These are phyloP conservation scores for Scaptomyza montana DNA, from an alignment of 1,140 invertebrate species.

Conservation along the genomic window DNA sequence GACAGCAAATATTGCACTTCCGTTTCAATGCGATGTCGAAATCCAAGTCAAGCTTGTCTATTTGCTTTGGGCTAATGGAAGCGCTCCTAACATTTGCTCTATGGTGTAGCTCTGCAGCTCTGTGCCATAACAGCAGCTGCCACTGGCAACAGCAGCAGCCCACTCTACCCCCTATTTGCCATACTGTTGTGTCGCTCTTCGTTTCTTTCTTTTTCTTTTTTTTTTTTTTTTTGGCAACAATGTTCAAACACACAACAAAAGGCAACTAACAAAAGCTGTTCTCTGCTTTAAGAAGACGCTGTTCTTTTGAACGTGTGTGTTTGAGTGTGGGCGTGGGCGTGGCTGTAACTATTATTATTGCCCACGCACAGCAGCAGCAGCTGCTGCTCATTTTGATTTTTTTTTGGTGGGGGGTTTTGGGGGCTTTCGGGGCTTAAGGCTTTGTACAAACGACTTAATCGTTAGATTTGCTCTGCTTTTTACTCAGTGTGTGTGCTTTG, in stretches of 20 bases:
- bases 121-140: conserved; percentile 2
- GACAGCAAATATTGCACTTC: conserved; percentile 74
- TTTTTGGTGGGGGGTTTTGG: not conserved
- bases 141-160: not conserved
- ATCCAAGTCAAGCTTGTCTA: conserved; percentile 76
- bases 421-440: not conserved
- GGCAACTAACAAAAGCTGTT: conserved; percentile 27
- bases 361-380: conserved; percentile 41
- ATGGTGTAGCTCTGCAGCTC: not conserved
- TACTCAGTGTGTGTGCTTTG: conserved; percentile 8
- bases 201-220: not conserved
- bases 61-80: conserved; percentile 74
- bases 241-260: conserved; percentile 45
- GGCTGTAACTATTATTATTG: conserved; percentile 13
- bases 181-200: not conserved
- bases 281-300: conserved; percentile 21
- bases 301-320: conserved; percentile 11
- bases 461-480: conserved; percentile 52
- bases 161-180: not conserved
- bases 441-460: conserved; percentile 50
- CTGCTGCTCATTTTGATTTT: conserved; percentile 36
- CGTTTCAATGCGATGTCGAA: conserved; percentile 59
- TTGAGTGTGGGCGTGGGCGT: conserved; percentile 14
- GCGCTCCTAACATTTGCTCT: conserved; percentile 33
- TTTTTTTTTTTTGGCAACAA: conserved; percentile 62